phyloP scores from a whole-genome alignment of 2,888 invertebrate genomes.

The Drosophila percnosoma region DNA sequence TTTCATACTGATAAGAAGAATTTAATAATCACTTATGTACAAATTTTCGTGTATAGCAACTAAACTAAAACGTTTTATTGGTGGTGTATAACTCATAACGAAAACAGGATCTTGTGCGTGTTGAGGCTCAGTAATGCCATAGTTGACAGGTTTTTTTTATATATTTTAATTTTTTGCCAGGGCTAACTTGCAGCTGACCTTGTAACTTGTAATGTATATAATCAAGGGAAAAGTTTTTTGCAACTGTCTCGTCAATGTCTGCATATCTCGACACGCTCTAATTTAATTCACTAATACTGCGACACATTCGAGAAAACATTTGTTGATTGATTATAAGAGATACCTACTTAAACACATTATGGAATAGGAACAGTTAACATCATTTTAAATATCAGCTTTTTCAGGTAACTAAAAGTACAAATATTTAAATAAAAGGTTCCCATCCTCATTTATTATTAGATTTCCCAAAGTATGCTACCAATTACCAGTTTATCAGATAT shows the following conservation, averaged over 20 bases:
- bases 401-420: not conserved
- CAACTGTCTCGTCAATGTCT: slow-evolving; percentile 25
- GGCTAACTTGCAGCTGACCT: slow-evolving; percentile 42
- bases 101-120: slow-evolving; percentile 41
- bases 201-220: slow-evolving; percentile 28
- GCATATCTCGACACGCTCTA: slow-evolving; percentile 4
- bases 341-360: not conserved
- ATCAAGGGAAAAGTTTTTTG: slow-evolving; percentile 17
- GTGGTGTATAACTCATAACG: slow-evolving; percentile 1
- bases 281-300: not conserved
- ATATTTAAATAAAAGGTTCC: not conserved
- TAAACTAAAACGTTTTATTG: slow-evolving; percentile 3
- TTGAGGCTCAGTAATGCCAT: slow-evolving; percentile 6
- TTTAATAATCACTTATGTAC: not conserved
- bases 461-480: not conserved
- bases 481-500: not conserved
- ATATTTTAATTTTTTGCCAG: slow-evolving; percentile 10
- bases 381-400: not conserved
- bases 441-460: not conserved
- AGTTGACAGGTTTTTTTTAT: slow-evolving; percentile 18
- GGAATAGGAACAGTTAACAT: not conserved
- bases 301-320: not conserved
- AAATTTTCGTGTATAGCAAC: slow-evolving; percentile 8
- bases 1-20: slow-evolving; percentile 35
- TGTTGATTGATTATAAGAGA: not conserved